Evolutionary conservation across 2,113 vertebrate genomes (phyloP).

Genomic region (Hylia prasina): DNA sequence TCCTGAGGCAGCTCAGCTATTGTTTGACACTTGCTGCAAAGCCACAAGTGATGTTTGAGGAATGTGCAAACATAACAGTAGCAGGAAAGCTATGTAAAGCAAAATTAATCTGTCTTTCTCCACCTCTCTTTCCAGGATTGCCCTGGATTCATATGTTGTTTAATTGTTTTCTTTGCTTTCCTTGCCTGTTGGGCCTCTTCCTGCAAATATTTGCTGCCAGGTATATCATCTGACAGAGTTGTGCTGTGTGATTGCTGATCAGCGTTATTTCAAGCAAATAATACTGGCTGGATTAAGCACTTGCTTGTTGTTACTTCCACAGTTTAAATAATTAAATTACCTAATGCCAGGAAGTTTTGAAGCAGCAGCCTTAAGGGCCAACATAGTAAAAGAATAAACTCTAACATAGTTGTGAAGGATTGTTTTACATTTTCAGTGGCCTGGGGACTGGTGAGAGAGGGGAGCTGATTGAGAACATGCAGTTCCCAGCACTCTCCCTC

Average conservation of each 20-base stretch:
- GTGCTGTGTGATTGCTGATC: background rate
- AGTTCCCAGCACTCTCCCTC: background rate
- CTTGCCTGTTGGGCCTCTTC: background rate
- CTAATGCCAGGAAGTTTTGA: constrained; percentile 14
- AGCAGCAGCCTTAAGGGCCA: background rate
- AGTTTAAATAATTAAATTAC: constrained; percentile 6
- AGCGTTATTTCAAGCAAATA: constrained; percentile 25
- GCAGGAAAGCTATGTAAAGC: constrained; percentile 52
- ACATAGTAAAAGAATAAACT: background rate
- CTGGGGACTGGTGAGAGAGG: background rate
- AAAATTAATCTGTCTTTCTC: constrained; percentile 59
- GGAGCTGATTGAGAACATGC: background rate
- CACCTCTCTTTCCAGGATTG: constrained; percentile 23
- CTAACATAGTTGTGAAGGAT: background rate
- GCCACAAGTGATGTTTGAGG: constrained; percentile 60
- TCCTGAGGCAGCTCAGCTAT: constrained; percentile 56
- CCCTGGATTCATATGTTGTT: background rate
- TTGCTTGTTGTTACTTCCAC: background rate
- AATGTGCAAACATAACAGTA: constrained; percentile 62
- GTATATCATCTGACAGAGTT: background rate
- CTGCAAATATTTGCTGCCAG: constrained; percentile 22
- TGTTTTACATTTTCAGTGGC: background rate
- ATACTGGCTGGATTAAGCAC: background rate
- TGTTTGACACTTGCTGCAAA: constrained; percentile 50
- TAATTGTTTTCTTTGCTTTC: background rate